Percentiles rank a stretch among this genome's conserved stretches.
Conservation (phyloP, 2,888 invertebrate species). For the Plagodis dolabraria region DNA sequence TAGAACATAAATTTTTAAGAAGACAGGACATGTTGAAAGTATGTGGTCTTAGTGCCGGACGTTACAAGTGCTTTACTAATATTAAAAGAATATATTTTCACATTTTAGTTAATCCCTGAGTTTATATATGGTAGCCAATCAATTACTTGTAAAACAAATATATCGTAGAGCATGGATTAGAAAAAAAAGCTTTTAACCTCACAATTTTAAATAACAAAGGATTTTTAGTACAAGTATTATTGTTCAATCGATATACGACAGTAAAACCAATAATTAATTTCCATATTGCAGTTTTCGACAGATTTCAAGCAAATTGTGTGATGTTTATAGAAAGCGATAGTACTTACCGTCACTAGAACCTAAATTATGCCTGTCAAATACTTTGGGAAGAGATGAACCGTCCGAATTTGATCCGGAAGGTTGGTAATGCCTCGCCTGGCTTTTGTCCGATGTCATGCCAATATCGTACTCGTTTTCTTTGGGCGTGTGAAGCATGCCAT, state of each 20-base stretch:
- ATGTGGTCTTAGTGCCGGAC: slow-evolving; percentile 24
- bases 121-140: too few species aligned
- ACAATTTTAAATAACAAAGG: too few species aligned
- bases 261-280: too few species aligned
- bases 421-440: slow-evolving; percentile 60
- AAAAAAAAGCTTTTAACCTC: too few species aligned
- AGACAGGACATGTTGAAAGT: slow-evolving; percentile 25
- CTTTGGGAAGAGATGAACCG: slow-evolving; percentile 60
- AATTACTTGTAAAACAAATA: too few species aligned
- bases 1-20: slow-evolving; percentile 38
- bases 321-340: not conserved
- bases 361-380: slow-evolving; percentile 71
- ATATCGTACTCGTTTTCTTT: slow-evolving; percentile 54
- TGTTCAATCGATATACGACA: too few species aligned
- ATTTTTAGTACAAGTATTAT: too few species aligned
- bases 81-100: not conserved
- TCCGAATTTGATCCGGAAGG: slow-evolving; percentile 65
- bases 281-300: too few species aligned
- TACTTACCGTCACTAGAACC: slow-evolving; percentile 77
- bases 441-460: slow-evolving; percentile 60
- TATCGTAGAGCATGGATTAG: too few species aligned
- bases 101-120: too few species aligned
- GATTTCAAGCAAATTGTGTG: too few species aligned
- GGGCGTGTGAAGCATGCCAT: slow-evolving; percentile 62
- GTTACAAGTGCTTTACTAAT: slow-evolving; percentile 21